Percentiles rank a stretch among this genome's conserved stretches.
phyloP scores from a whole-genome alignment of 1,140 invertebrate species.

The Ptiloglossa arizonensis region DNA sequence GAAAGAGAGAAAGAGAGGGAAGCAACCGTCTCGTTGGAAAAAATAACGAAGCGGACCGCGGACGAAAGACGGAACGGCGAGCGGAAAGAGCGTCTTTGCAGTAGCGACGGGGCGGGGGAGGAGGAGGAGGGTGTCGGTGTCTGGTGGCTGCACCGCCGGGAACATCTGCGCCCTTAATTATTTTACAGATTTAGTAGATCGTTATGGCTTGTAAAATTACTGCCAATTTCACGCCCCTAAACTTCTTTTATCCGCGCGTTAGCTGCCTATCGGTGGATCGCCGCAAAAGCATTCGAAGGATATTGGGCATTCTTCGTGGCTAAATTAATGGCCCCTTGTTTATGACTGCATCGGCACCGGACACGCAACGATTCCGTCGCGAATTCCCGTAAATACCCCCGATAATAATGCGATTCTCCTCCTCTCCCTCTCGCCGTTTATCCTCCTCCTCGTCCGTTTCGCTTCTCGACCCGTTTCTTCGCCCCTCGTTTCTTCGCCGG shows the following conservation, averaged over 20 bases:
- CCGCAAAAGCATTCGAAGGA: conserved; percentile 69
- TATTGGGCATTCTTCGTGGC: conserved; percentile 78
- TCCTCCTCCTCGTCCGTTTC: background rate
- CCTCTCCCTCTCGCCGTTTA: conserved; percentile 2
- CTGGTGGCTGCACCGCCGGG: conserved; percentile 54
- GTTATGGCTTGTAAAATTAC: conserved; percentile 83
- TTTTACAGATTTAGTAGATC: conserved; percentile 83
- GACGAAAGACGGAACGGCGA: conserved; percentile 1
- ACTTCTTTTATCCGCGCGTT: conserved; percentile 78
- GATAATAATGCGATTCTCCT: conserved; percentile 68
- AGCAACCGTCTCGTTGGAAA: background rate
- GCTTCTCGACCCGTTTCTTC: background rate
- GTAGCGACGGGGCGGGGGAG: conserved; percentile 14
- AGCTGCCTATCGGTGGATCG: conserved; percentile 71
- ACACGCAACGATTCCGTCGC: conserved; percentile 79
- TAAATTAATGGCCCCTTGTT: conserved; percentile 80
- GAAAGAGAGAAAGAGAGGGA: no score
- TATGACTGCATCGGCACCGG: conserved; percentile 74
- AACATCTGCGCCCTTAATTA: conserved; percentile 82
- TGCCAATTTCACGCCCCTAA: conserved; percentile 82
- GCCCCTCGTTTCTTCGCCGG: background rate
- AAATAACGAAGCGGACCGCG: conserved; percentile 16
- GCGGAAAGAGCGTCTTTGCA: background rate
- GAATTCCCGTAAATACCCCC: conserved; percentile 74
- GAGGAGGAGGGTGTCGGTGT: conserved; percentile 5